phyloP scores from a whole-genome alignment of 1,140 invertebrate genomes.

The Halesus radiatus region DNA sequence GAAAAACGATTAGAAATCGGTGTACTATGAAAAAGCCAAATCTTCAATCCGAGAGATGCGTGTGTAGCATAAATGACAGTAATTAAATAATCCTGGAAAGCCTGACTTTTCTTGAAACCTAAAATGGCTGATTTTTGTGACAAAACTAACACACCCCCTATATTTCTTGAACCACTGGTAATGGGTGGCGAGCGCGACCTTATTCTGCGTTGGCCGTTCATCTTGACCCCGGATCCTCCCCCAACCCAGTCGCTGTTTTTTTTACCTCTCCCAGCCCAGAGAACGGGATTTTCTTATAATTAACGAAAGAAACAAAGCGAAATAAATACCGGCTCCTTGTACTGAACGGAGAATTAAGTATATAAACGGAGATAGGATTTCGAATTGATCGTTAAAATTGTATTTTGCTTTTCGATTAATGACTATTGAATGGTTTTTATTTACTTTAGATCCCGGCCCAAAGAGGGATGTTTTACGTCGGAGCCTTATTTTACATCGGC shows the following conservation, averaged over 20 bases:
- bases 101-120: too few species aligned
- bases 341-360: neutral
- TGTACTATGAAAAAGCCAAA: too few species aligned
- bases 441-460: neutral
- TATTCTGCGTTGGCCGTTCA: constrained; percentile 46
- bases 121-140: too few species aligned
- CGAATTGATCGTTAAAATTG: constrained; percentile 38
- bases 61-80: too few species aligned
- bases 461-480: neutral
- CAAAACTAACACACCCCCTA: too few species aligned
- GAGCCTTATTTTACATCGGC: too few species aligned
- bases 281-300: constrained; percentile 36
- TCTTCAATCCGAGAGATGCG: too few species aligned
- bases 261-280: neutral
- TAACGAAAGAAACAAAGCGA: constrained; percentile 41
- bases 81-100: too few species aligned
- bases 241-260: constrained; percentile 3
- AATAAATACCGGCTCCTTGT: constrained; percentile 19
- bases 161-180: neutral
- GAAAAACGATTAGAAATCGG: too few species aligned
- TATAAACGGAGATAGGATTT: constrained; percentile 35
- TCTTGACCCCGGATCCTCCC: constrained; percentile 35
- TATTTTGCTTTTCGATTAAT: constrained; percentile 21
- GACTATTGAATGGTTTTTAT: constrained; percentile 25
- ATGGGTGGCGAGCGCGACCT: constrained; percentile 47